Evolutionary conservation across 1,140 invertebrate species (phyloP), one percentile per base, ranked within the genome.

Genomic region (Globodera rostochiensis): DNA sequence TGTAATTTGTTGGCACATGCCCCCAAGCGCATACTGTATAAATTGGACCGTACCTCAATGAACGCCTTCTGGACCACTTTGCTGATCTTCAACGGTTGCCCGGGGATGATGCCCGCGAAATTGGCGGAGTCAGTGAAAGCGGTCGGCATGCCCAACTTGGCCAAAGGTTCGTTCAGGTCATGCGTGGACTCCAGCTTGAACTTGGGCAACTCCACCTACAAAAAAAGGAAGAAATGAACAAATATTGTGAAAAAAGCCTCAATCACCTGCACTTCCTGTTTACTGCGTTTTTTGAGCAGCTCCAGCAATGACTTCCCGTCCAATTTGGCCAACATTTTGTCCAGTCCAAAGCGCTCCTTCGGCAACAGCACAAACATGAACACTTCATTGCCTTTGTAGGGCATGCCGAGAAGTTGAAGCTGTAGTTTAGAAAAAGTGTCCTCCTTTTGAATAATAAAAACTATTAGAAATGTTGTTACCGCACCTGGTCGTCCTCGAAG

Each of bases 141-240:
- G 50, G 7, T 64, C 13, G n/a, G 13, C 47, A 83, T 73, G 8
- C 81, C 81, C 15, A 82, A 45, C 1, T 83, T 66, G 0, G 36
- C 74, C 45, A 84, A 71, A 9, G 49, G 36, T 19, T 77, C 50
- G 45, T 50, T 79, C n/a, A 84, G 47, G 45, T 74, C 21, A 19
- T 78, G 64, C 19, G 74, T 80, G 19, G 67, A 66, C 82, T 84
- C 83, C 49, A 84, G 47, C 57, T 83, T 82, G 70, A 84, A 84
- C 74, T 76, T 78, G 46, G 83, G 83, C 57, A 84, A 19, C 2
- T 19, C 47, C 9, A 84, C 76, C 74, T 84, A 8, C 19, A 74
- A 75, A 36, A 15, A 13, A 49, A 73, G 49, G n/a, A 70, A 69
- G 36, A 69, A 4, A 7, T 66, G 13, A 66, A 66, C 67, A n/a